Evolutionary conservation across 2,888 invertebrate genomes (phyloP).

Genomic region (Drosophila leonis): DNA sequence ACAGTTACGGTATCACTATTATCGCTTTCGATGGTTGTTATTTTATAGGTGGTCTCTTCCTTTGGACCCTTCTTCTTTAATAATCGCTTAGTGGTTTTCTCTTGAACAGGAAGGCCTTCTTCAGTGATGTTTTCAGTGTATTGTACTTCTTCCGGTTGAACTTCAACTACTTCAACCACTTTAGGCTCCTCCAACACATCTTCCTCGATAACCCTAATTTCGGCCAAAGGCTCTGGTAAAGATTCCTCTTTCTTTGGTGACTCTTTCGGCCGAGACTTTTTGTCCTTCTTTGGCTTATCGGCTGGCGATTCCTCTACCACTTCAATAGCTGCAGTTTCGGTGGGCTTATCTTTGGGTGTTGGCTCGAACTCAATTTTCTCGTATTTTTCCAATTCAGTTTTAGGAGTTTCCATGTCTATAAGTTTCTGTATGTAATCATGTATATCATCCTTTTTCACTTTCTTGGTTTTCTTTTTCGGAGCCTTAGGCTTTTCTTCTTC

Average conservation of each 20-base stretch:
- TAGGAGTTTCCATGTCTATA: slow-evolving; percentile 79
- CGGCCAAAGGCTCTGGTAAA: slow-evolving; percentile 49
- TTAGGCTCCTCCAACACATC: slow-evolving; percentile 52
- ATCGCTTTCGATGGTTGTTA: slow-evolving; percentile 81
- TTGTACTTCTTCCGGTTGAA: slow-evolving; percentile 71
- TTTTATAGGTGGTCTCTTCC: slow-evolving; percentile 76
- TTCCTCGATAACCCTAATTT: slow-evolving; percentile 61
- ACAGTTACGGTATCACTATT: slow-evolving; percentile 78
- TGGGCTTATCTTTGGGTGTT: slow-evolving; percentile 59
- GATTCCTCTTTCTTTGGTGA: slow-evolving; percentile 44
- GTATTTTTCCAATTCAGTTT: slow-evolving; percentile 84
- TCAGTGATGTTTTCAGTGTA: slow-evolving; percentile 75
- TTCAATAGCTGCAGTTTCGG: slow-evolving; percentile 47
- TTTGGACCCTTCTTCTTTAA: slow-evolving; percentile 79
- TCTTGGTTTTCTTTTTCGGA: slow-evolving; percentile 82
- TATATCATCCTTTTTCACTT: slow-evolving; percentile 80
- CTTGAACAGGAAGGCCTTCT: slow-evolving; percentile 77
- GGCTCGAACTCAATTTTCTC: slow-evolving; percentile 84
- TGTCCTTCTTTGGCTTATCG: slow-evolving; percentile 77
- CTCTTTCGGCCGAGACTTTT: slow-evolving; percentile 71
- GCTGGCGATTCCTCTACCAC: slow-evolving; percentile 71
- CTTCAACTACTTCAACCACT: slow-evolving; percentile 74
- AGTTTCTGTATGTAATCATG: slow-evolving; percentile 81
- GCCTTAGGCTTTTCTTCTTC: slow-evolving; percentile 80
- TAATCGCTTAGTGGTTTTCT: slow-evolving; percentile 79